Evolutionary conservation across 2,797 vertebrate genomes (phyloP).

Genomic region (Coranthus polyacanthus): DNA sequence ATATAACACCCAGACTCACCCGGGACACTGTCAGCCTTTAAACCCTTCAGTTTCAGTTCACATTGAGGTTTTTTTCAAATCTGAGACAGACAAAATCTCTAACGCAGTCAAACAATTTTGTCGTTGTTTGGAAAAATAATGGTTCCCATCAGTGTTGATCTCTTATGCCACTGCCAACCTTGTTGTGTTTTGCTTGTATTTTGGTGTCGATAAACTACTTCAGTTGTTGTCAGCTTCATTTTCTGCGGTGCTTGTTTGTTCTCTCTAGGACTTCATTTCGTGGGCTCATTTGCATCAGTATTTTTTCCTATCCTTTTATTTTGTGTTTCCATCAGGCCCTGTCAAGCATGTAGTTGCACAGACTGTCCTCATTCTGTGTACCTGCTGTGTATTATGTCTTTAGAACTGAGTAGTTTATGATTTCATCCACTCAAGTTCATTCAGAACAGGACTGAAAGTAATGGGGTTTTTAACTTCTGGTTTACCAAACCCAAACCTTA

Average conservation of each 20-base stretch:
- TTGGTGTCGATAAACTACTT: conserved; percentile 7
- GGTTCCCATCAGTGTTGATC: neutral
- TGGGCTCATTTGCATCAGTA: conserved; percentile 9
- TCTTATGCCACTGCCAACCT: neutral
- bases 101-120: too few relatives aligned
- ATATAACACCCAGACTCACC: conserved; percentile 8
- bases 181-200: conserved; percentile 11
- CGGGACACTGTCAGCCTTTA: conserved; percentile 1
- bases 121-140: neutral
- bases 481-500: too few relatives aligned
- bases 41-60: conserved; percentile 1
- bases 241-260: neutral
- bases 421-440: conserved; percentile 17
- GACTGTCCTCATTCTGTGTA: neutral
- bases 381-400: conserved; percentile 7
- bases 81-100: neutral
- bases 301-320: conserved; percentile 15
- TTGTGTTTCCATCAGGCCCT: conserved; percentile 23
- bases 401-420: neutral
- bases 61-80: neutral
- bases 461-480: too few relatives aligned
- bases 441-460: conserved; percentile 6
- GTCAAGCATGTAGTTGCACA: conserved; percentile 4
- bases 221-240: conserved; percentile 8
- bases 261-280: conserved; percentile 8